Evolutionary conservation across 2,888 invertebrate species (phyloP).

Genomic region (Acanthosepion pharaonis): DNA sequence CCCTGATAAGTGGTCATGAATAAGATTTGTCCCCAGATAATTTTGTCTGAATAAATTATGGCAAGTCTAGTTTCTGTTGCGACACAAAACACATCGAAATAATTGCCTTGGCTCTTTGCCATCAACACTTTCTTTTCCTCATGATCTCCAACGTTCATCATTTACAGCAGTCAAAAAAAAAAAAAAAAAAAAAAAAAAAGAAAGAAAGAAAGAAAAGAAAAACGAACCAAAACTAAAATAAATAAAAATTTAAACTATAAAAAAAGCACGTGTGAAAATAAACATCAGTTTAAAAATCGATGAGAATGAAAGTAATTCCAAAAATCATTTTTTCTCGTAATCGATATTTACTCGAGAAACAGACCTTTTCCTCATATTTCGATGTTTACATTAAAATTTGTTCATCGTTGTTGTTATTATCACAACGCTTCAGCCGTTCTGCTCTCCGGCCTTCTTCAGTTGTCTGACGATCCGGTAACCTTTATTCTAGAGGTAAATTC

Average conservation of each 20-base stretch:
- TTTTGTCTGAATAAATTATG: neutral
- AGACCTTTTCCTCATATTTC: neutral
- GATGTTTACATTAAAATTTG: neutral
- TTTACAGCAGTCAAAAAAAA: neutral
- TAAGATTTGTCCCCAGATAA: neutral
- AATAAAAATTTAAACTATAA: neutral
- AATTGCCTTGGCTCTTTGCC: slow-evolving; percentile 10
- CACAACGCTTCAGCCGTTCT: too few species aligned
- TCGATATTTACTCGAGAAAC: neutral
- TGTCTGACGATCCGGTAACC: too few species aligned
- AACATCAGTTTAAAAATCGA: neutral
- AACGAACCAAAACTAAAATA: neutral
- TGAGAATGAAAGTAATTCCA: neutral
- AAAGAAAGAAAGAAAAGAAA: neutral
- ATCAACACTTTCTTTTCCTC: neutral
- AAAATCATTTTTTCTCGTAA: neutral
- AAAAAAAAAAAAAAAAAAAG: neutral
- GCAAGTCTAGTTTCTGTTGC: neutral
- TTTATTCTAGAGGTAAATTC: too few species aligned
- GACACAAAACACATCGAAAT: slow-evolving; percentile 9
- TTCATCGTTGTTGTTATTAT: too few species aligned
- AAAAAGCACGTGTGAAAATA: neutral
- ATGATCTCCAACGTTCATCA: neutral
- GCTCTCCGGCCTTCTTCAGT: too few species aligned
- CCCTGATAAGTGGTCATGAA: slow-evolving; percentile 6